phyloP scores from a whole-genome alignment of 2,113 vertebrate species.

The Zapus hudsonius region DNA sequence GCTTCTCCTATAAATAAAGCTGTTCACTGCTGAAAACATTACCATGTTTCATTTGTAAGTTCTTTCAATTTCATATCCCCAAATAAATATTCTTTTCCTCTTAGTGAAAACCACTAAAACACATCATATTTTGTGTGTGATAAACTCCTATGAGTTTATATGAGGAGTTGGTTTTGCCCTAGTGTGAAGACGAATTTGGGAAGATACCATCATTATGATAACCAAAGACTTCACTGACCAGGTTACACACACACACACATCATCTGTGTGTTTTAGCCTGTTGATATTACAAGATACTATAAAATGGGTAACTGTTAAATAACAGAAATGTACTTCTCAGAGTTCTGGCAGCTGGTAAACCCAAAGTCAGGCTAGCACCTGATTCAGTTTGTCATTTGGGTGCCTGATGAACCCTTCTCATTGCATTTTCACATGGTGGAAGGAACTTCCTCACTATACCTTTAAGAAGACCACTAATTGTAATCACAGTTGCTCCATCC shows the following conservation, averaged over 20 bases:
- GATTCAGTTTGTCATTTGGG: neutral
- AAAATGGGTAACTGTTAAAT: neutral
- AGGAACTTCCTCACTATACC: neutral
- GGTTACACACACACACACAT: neutral
- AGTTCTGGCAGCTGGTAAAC: neutral
- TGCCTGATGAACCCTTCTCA: neutral
- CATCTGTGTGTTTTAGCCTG: neutral
- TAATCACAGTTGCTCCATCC: neutral
- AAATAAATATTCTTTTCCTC: neutral
- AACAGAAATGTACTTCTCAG: neutral
- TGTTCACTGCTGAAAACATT: neutral
- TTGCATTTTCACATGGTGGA: neutral
- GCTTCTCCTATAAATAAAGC: neutral
- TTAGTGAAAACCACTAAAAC: conserved; percentile 5
- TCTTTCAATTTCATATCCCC: neutral
- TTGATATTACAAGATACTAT: neutral
- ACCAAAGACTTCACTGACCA: neutral
- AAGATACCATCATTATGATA: neutral
- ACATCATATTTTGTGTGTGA: neutral
- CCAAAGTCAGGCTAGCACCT: neutral
- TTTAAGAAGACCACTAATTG: neutral
- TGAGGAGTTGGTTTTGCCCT: neutral
- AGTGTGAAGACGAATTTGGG: neutral
- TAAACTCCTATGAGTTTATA: neutral
- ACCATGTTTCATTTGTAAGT: neutral